A percentile compares a stretch with the other conserved stretches of the same genome.
These are phyloP conservation scores for Neogobius melanostomus DNA, from an alignment of 2,113 vertebrate genomes.

Conservation along the genomic window DNA sequence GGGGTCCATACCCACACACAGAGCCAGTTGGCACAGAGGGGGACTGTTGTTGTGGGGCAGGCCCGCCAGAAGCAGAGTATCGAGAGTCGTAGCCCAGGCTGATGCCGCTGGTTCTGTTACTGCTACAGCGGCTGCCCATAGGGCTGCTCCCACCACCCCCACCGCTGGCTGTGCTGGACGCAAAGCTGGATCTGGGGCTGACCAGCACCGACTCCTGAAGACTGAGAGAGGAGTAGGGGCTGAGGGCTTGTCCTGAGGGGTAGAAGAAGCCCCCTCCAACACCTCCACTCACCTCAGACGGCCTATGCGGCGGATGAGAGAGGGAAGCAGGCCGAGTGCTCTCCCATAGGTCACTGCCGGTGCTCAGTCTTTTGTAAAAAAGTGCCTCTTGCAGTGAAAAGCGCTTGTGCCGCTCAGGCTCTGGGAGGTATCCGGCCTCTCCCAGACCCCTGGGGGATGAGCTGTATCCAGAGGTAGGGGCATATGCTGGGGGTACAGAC, in stretches of 20 bases:
- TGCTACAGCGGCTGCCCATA: slow-evolving; percentile 83
- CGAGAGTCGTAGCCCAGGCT: slow-evolving; percentile 86
- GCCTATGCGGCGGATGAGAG: slow-evolving; percentile 69
- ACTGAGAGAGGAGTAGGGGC: slow-evolving; percentile 80
- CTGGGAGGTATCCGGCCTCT: slow-evolving; percentile 71
- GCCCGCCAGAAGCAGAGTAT: slow-evolving; percentile 72
- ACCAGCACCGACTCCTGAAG: slow-evolving; percentile 79
- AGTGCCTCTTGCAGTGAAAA: slow-evolving; percentile 79
- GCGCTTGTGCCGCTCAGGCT: slow-evolving; percentile 80
- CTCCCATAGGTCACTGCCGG: slow-evolving; percentile 79
- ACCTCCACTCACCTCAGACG: slow-evolving; percentile 54
- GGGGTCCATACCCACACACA: slow-evolving; percentile 37
- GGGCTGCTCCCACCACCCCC: slow-evolving; percentile 80
- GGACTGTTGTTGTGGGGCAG: slow-evolving; percentile 62
- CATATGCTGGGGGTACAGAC: slow-evolving; percentile 64
- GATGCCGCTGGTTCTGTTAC: slow-evolving; percentile 87
- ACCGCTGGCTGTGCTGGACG: slow-evolving; percentile 85
- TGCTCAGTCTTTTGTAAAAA: slow-evolving; percentile 77
- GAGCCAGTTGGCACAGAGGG: slow-evolving; percentile 56
- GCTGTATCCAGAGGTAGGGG: slow-evolving; percentile 39
- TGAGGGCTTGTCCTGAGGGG: slow-evolving; percentile 68
- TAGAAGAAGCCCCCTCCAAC: slow-evolving; percentile 69
- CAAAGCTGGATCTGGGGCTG: slow-evolving; percentile 85
- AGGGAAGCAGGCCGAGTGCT: slow-evolving; percentile 70
- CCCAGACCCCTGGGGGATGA: slow-evolving; percentile 51